A percentile compares a stretch with the other conserved stretches of the same genome.
These are phyloP conservation scores for Nasonia longicornis DNA, from an alignment of 1,140 invertebrate genomes.

Conservation along the genomic window DNA sequence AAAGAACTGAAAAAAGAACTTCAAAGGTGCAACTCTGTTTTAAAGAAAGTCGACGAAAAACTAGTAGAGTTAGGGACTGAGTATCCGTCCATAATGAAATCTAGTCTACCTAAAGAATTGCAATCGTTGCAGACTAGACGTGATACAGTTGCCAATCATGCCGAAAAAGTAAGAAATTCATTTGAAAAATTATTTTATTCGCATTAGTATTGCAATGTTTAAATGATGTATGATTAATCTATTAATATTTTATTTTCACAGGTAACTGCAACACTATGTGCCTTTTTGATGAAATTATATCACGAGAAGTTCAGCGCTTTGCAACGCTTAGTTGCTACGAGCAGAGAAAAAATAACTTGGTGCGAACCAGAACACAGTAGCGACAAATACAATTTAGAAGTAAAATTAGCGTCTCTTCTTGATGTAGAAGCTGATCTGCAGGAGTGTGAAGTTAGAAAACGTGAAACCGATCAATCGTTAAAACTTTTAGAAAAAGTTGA, in stretches of 20 bases:
- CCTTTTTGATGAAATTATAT: conserved; percentile 89
- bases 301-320: conserved; percentile 86
- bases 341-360: conserved; percentile 92
- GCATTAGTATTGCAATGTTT: not conserved
- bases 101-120: conserved; percentile 83
- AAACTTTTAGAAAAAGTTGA: conserved; percentile 78
- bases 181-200: not conserved
- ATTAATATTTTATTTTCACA: not conserved
- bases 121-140: conserved; percentile 82
- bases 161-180: conserved; percentile 73
- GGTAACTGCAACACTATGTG: conserved; percentile 82
- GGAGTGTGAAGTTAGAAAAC: conserved; percentile 76
- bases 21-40: conserved; percentile 68
- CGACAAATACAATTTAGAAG: conserved; percentile 92
- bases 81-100: conserved; percentile 84
- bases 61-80: conserved; percentile 73
- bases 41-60: conserved; percentile 74
- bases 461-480: conserved; percentile 77
- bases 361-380: conserved; percentile 88
- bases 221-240: not conserved
- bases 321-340: conserved; percentile 81
- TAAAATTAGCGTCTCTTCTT: conserved; percentile 85
- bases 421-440: conserved; percentile 81
- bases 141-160: conserved; percentile 79
- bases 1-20: conserved; percentile 79